These are phyloP conservation scores for Euproctis similis DNA, from an alignment of 2,888 invertebrate species.

Conservation along the genomic window DNA sequence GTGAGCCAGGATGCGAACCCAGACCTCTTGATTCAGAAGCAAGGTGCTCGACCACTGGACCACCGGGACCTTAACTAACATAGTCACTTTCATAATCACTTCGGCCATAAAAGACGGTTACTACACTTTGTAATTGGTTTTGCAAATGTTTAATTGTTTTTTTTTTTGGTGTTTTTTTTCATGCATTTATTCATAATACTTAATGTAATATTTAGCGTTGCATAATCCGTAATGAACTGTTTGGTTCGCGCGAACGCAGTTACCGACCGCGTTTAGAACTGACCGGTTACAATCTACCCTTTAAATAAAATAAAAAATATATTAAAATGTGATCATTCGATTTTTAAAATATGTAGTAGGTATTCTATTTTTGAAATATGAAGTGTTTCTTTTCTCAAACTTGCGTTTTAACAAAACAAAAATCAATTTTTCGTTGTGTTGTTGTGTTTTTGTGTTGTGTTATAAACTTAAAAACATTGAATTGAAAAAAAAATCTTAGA, in stretches of 20 bases:
- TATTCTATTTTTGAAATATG: no score
- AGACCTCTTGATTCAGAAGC: no score
- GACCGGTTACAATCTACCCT: slow-evolving; percentile 33
- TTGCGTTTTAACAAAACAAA: no score
- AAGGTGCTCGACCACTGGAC: no score
- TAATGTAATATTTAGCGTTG: slow-evolving; percentile 52
- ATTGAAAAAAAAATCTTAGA: no score
- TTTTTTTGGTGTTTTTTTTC: slow-evolving; percentile 13
- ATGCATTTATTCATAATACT: slow-evolving; percentile 45
- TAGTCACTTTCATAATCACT: slow-evolving; percentile 2
- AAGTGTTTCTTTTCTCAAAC: no score
- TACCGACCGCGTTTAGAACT: slow-evolving; percentile 33
- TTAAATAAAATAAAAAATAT: slow-evolving; percentile 9
- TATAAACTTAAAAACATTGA: no score
- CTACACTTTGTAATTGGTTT: slow-evolving; percentile 6
- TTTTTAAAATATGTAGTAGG: slow-evolving; percentile 3
- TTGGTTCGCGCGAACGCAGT: slow-evolving; percentile 40
- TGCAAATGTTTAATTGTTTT: slow-evolving; percentile 20
- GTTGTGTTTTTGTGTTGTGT: slow-evolving; percentile 14
- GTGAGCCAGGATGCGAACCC: no score
- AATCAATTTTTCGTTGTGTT: no score
- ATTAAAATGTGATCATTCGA: slow-evolving; percentile 5
- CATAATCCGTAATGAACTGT: slow-evolving; percentile 46
- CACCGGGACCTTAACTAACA: no score
- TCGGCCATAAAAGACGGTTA: neutral